Evolutionary conservation across 2,797 vertebrate species (phyloP).

Genomic region (Bovichtus variegatus): DNA sequence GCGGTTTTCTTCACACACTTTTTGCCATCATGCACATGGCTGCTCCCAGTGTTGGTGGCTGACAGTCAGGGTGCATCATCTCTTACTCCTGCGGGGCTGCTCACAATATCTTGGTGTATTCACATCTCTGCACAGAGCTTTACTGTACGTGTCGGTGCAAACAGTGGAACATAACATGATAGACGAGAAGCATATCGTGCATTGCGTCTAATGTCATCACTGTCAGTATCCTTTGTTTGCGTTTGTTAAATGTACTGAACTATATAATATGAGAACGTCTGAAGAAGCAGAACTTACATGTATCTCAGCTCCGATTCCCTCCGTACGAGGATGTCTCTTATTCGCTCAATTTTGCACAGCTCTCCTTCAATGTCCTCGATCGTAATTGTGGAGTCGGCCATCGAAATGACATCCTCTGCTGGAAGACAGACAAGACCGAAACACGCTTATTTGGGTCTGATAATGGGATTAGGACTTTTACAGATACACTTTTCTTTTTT

Average conservation of each 20-base stretch:
- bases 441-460: background rate
- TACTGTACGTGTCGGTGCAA: constrained; percentile 2
- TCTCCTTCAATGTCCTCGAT: constrained; percentile 90
- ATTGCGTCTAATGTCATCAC: background rate
- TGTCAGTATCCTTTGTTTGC: no score
- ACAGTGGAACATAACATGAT: background rate
- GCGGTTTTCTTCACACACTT: constrained; percentile 27
- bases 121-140: constrained; percentile 6
- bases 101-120: constrained; percentile 12
- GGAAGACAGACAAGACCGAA: constrained; percentile 13
- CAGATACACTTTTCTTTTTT: background rate
- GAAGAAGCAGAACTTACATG: constrained; percentile 88
- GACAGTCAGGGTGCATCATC: constrained; percentile 38
- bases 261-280: no score
- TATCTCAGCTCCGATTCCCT: constrained; percentile 93
- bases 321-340: constrained; percentile 90
- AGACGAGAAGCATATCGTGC: background rate
- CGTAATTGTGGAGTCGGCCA: constrained; percentile 91
- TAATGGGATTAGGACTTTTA: no score
- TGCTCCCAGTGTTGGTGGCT: constrained; percentile 24
- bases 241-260: fast-evolving
- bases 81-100: constrained; percentile 19
- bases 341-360: constrained; percentile 91
- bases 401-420: constrained; percentile 87
- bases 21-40: constrained; percentile 46